Evolutionary conservation across 2,113 vertebrate species (phyloP), one percentile per base, ranked within the genome.

Genomic region (Ciconia maguari): DNA sequence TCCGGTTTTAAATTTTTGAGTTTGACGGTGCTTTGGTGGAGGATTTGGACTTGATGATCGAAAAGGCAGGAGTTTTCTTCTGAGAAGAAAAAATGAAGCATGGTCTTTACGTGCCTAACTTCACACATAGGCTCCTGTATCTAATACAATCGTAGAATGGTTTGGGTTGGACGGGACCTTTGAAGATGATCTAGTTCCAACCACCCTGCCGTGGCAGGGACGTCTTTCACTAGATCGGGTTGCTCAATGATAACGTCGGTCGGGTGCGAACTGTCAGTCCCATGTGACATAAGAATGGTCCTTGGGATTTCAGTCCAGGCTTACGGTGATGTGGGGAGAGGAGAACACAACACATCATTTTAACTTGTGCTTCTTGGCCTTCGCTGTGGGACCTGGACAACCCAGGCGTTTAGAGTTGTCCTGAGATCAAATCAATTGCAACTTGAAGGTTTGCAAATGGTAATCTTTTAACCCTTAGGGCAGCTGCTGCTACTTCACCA

Each of bases 181-280:
- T 57, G 44, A 58, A 77, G 42, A 38, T 60, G 16, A 38, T 30
- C 6, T 61, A n/a, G 22, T 64, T 64, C 41, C 48, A 30, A 4
- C 10, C 5, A 6, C 9, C 5, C 24, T 62, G 46, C 64, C 15
- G 22, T 38, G 19, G 13, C 32, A 64, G 48, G 54, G 58, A 34
- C 36, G 17, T 1, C 25, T 88, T 62, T 7, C 64, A 25, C 26
- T 60, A 30, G 19, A 7, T 16, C 3, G 5, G 11, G 25, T 36
- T 44, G 38, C 32, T 85, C 21, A 19, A 1, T 18, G 13, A 8
- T 38, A 18, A 34, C 0, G 0, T 64, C 3, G 18, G 12, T n/a
- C 2, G 7, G 19, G 19, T 38, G 41, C 34, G 46, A 82, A 11
- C 15, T 16, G 16, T 29, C 46, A 46, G 41, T 58, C n/a, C 20